phyloP scores from a whole-genome alignment of 2,797 vertebrate genomes.

The Chlorospingus flavigularis region DNA sequence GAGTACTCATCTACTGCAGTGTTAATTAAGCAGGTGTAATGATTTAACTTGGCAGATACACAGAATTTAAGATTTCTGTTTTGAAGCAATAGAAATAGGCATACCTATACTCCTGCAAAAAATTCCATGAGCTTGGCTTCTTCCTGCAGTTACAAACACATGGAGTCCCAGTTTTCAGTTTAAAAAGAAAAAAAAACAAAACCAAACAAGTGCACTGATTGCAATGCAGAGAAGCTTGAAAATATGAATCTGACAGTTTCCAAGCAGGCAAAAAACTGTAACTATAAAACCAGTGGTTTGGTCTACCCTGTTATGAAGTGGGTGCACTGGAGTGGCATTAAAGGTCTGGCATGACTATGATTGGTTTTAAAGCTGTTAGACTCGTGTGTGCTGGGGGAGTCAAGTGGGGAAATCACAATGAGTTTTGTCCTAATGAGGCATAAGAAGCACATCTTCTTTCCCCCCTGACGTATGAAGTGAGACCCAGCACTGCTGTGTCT shows the following conservation, averaged over 20 bases:
- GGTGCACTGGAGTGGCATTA: neutral
- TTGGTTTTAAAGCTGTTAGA: neutral
- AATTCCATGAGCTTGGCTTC: neutral
- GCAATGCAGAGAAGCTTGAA: neutral
- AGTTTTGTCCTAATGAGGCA: neutral
- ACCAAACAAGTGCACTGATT: neutral
- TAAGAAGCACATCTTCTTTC: neutral
- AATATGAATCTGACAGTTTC: neutral
- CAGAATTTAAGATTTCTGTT: neutral
- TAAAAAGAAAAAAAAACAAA: neutral
- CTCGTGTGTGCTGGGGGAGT: neutral
- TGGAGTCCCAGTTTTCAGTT: neutral
- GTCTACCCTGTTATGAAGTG: neutral
- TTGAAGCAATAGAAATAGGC: neutral
- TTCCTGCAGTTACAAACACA: neutral
- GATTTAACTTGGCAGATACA: neutral
- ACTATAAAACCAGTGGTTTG: neutral
- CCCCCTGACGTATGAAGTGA: neutral
- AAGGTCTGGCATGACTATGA: neutral
- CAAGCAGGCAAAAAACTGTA: neutral
- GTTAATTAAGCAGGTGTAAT: neutral
- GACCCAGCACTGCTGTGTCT: neutral
- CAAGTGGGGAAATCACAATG: neutral
- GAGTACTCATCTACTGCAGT: neutral
- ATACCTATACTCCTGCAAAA: neutral